Evolutionary conservation across 2,888 invertebrate species (phyloP).

Genomic region (Tiphia femorata): DNA sequence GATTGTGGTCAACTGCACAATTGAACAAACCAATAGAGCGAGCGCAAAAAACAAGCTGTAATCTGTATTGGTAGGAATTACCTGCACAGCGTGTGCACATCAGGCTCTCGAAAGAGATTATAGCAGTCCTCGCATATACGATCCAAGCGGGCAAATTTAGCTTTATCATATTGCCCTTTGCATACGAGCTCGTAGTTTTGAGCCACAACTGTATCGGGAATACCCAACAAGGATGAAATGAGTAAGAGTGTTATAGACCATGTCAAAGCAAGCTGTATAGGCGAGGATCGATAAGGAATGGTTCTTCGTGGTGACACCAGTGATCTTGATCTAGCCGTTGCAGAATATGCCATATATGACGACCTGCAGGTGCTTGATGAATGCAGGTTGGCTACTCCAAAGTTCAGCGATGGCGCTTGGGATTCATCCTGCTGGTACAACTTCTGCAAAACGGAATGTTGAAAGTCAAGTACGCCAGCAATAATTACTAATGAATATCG

Average conservation of each 20-base stretch:
- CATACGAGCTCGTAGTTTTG: slow-evolving; percentile 91
- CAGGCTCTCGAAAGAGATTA: slow-evolving; percentile 88
- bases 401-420: slow-evolving; percentile 27
- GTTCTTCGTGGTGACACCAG: too few relatives aligned
- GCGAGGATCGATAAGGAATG: too few relatives aligned
- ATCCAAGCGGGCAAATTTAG: slow-evolving; percentile 89
- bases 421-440: slow-evolving; percentile 64
- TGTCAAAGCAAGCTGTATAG: slow-evolving; percentile 66
- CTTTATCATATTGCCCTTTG: slow-evolving; percentile 91
- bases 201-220: slow-evolving; percentile 64
- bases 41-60: too few relatives aligned
- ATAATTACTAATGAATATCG: too few relatives aligned
- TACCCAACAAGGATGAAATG: slow-evolving; percentile 65
- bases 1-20: too few relatives aligned
- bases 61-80: too few relatives aligned
- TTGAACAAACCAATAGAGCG: too few relatives aligned
- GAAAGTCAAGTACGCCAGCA: neutral
- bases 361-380: slow-evolving; percentile 7
- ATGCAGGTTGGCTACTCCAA: too few relatives aligned
- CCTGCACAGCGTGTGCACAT: slow-evolving; percentile 90
- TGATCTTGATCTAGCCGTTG: slow-evolving; percentile 11
- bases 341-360: slow-evolving; percentile 18
- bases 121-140: slow-evolving; percentile 94
- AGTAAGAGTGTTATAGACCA: slow-evolving; percentile 66
- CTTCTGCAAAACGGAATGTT: slow-evolving; percentile 60